Conservation (phyloP, 2,888 invertebrate genomes). For the Synergus umbraculus region DNA sequence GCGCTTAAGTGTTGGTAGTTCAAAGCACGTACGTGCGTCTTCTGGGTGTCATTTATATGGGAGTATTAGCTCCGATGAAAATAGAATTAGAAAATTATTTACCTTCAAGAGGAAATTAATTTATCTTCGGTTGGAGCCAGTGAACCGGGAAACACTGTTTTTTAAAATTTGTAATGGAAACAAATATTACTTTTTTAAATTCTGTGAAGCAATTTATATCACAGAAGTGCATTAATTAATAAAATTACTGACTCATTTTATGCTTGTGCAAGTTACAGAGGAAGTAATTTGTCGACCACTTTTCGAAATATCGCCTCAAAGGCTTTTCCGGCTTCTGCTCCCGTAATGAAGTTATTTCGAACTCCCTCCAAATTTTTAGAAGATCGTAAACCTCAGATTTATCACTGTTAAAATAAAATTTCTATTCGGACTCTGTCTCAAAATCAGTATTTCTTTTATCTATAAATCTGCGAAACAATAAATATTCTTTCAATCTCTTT, state of each 20-base stretch:
- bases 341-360: not conserved
- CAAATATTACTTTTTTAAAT: not conserved
- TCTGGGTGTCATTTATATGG: conserved; percentile 15
- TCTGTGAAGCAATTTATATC: no score
- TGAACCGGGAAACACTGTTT: not conserved
- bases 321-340: not conserved
- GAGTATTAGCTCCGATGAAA: conserved; percentile 12
- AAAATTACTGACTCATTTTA: conserved; percentile 55
- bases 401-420: not conserved
- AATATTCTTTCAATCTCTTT: not conserved
- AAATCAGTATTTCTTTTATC: not conserved
- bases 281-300: conserved; percentile 1
- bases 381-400: not conserved
- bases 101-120: not conserved
- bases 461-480: not conserved
- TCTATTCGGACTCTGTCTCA: not conserved
- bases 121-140: not conserved
- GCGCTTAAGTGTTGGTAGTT: conserved; percentile 34
- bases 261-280: conserved; percentile 47
- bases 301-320: not conserved
- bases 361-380: not conserved
- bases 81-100: conserved; percentile 27
- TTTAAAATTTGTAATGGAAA: not conserved
- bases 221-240: not conserved
- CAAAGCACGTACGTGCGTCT: conserved; percentile 8